Evolutionary conservation across 2,888 invertebrate species (phyloP), one percentile per base, ranked within the genome.

Genomic region (Crossocerus cetratus): DNA sequence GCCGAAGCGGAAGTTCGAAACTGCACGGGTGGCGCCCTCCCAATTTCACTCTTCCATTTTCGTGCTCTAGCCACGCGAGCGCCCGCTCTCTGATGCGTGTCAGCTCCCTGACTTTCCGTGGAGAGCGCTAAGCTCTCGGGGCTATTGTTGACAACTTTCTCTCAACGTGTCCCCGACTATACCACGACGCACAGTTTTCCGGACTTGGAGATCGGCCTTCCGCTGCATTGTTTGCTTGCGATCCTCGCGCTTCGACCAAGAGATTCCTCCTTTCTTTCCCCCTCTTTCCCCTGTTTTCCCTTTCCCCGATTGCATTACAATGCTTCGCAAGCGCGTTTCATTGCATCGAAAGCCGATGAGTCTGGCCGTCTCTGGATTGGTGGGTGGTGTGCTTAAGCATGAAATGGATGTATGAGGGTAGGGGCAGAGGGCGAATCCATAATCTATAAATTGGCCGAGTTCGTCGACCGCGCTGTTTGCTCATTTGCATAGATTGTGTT

Each of bases 1-100:
- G 16, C 16, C 49, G n/a, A 49, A n/a, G 13, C 49, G 60, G 49
- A 45, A 65, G 16, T 21, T 42, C 44, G 72, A 72, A 73, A 76
- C 73, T 78, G 71, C 69, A 70, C 59, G 66, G 54, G 61, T n/a
- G n/a, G 8, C 32, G 32, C 32, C 53, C 61, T 63, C 60, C 65
- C 63, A 65, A 64, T 78, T 74, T 72, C 74, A 43, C 54, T 58
- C 68, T 54, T 76, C 68, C 67, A 79, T 79, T 81, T 79, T 76
- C 74, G 66, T 45, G 57, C 69, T 63, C 67, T 64, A 13, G 22
- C 56, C 69, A 56, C 43, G 20, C 61, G 55, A 13, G 20, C 42
- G 55, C 60, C 32, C 32, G 54, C 44, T 62, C 69, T 54, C 61
- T 75, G 76, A 77, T 65, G 76, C 65, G 67, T 73, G 65, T 80